Conservation (phyloP, 2,113 vertebrate species). For the Ondatra zibethicus region DNA sequence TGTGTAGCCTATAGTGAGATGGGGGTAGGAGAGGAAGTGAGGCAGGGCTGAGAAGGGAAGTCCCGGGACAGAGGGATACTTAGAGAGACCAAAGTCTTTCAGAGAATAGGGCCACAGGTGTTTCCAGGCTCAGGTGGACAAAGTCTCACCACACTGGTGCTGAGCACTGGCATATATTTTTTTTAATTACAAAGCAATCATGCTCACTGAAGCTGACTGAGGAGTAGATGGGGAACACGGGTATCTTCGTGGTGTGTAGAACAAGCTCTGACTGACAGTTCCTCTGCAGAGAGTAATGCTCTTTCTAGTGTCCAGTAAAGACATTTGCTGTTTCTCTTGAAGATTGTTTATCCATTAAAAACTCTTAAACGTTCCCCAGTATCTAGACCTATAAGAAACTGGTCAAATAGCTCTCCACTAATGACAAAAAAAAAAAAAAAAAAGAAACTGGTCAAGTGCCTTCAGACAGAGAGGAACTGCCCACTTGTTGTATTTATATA, state of each 20-base stretch:
- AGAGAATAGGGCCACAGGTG: not conserved
- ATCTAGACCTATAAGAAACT: too few species aligned
- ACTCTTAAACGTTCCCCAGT: not conserved
- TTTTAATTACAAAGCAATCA: not conserved
- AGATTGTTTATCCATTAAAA: not conserved
- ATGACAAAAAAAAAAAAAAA: too few species aligned
- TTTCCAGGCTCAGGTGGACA: too few species aligned
- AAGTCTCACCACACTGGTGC: not conserved
- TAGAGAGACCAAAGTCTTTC: not conserved
- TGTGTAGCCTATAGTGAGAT: not conserved
- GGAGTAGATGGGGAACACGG: not conserved
- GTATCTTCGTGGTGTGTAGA: not conserved
- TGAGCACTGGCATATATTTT: not conserved
- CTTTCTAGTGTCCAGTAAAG: not conserved
- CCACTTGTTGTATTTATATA: not conserved
- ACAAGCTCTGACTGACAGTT: not conserved
- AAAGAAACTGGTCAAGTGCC: not conserved
- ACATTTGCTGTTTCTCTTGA: not conserved
- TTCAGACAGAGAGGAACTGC: not conserved
- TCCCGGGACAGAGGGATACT: not conserved
- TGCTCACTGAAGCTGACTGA: not conserved
- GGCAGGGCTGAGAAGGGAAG: too few species aligned
- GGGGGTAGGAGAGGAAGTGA: not conserved
- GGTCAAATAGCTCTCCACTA: too few species aligned
- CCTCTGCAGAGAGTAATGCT: fast-evolving